Conservation (phyloP, 2,888 invertebrate genomes). For the Perizoma flavofasciatum region DNA sequence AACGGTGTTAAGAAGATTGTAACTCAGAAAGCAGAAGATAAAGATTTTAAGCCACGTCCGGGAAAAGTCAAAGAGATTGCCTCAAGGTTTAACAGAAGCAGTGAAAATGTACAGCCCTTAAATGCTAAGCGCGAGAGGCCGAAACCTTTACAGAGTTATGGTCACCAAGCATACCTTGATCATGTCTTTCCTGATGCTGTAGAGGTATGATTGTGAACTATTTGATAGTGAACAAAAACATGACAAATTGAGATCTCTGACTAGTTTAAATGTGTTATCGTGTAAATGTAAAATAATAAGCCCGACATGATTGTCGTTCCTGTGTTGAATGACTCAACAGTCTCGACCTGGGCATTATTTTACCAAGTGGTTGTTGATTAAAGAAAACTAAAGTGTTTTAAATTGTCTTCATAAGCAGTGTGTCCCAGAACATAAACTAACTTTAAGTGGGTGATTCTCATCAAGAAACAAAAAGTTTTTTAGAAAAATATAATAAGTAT, state of each 20-base stretch:
- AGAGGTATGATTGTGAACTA: conserved; percentile 61
- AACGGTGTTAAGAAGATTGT: conserved; percentile 51
- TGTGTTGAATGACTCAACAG: neutral
- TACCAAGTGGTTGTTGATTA: no score
- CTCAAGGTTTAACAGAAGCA: conserved; percentile 70
- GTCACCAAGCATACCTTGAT: conserved; percentile 85
- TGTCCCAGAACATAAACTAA: no score
- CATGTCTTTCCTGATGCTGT: conserved; percentile 84
- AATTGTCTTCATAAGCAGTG: no score
- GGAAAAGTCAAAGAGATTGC: conserved; percentile 78
- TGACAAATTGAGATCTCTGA: conserved; percentile 44
- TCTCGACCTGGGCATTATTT: no score
- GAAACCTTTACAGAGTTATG: conserved; percentile 83
- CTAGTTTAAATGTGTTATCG: conserved; percentile 37
- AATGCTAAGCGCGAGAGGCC: conserved; percentile 75
- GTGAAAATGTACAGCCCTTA: conserved; percentile 53
- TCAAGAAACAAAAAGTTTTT: no score
- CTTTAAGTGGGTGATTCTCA: no score
- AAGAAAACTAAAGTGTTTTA: no score
- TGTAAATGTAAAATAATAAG: conserved; percentile 3
- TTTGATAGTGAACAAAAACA: conserved; percentile 27
- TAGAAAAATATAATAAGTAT: no score
- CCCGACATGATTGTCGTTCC: conserved; percentile 12
- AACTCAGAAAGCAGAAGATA: conserved; percentile 25
- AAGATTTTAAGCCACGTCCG: conserved; percentile 62